Evolutionary conservation across 2,113 vertebrate genomes (phyloP).

Genomic region (Cyanoramphus novaezelandiae): DNA sequence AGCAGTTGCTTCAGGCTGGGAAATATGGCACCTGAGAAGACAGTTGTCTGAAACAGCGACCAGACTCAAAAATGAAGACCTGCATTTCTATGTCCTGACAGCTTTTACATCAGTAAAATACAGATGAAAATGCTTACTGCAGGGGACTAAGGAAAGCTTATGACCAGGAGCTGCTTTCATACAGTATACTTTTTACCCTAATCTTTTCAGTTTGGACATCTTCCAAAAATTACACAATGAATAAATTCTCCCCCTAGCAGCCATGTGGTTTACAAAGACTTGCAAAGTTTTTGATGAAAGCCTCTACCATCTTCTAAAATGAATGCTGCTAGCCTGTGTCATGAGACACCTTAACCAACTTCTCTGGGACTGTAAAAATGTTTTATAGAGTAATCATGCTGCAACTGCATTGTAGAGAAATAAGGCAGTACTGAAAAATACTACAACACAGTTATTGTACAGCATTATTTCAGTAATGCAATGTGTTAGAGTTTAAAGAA

Average conservation of each 20-base stretch:
- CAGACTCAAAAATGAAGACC: neutral
- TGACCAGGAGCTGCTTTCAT: neutral
- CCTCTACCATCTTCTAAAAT: neutral
- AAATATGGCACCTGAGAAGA: neutral
- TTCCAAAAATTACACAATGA: slow-evolving; percentile 4
- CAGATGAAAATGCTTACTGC: neutral
- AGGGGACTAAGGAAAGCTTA: slow-evolving; percentile 10
- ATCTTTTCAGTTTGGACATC: slow-evolving; percentile 34
- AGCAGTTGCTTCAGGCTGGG: neutral
- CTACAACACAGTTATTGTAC: neutral
- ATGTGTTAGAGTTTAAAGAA: slow-evolving; percentile 27
- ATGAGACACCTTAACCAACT: slow-evolving; percentile 28
- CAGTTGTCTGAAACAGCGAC: neutral
- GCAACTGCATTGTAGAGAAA: slow-evolving; percentile 37
- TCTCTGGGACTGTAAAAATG: slow-evolving; percentile 42
- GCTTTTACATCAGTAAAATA: slow-evolving; percentile 19
- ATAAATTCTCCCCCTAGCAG: neutral
- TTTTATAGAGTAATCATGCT: slow-evolving; percentile 50
- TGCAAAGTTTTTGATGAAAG: slow-evolving; percentile 29
- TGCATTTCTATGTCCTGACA: neutral
- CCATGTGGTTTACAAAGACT: slow-evolving; percentile 6
- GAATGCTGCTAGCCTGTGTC: neutral
- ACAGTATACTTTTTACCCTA: neutral
- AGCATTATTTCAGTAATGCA: slow-evolving; percentile 20
- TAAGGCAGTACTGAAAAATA: slow-evolving; percentile 26